Conservation (phyloP, 2,888 invertebrate genomes). For the Chrysotoxum bicinctum region DNA sequence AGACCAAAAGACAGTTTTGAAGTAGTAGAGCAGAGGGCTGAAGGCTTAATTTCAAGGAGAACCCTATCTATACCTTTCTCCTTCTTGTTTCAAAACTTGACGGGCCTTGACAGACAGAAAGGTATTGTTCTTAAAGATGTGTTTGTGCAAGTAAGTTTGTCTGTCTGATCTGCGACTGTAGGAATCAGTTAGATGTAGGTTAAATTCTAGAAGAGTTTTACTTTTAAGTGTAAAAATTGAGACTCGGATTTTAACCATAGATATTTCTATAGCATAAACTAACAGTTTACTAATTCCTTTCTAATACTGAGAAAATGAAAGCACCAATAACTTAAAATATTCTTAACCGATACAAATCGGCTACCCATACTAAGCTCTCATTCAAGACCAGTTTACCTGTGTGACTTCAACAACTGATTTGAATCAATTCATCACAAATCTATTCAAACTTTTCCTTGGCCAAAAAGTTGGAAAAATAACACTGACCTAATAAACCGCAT, state of each 20-base stretch:
- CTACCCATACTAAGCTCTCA: background rate
- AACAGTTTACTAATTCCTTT: too few relatives aligned
- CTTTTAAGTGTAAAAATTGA: too few relatives aligned
- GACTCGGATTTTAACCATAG: too few relatives aligned
- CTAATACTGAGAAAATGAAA: background rate
- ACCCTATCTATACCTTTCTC: background rate
- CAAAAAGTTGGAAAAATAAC: conserved; percentile 8
- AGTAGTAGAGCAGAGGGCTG: background rate
- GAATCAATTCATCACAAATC: conserved; percentile 52
- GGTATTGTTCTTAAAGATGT: background rate
- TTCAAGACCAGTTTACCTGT: background rate
- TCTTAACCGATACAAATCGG: background rate
- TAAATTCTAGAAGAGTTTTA: background rate
- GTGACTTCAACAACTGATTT: conserved; percentile 18
- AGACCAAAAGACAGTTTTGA: background rate
- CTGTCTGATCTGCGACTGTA: background rate
- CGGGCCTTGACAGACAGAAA: background rate
- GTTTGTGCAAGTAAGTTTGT: background rate
- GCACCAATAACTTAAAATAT: background rate
- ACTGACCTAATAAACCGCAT: conserved; percentile 40
- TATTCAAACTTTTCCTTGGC: conserved; percentile 23
- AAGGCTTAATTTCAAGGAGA: background rate
- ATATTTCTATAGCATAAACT: too few relatives aligned
- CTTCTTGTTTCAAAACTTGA: background rate
- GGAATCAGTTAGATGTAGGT: background rate